Evolutionary conservation across 2,888 invertebrate species (phyloP), one percentile per base, ranked within the genome.

Genomic region (Philhelius pedissequus): DNA sequence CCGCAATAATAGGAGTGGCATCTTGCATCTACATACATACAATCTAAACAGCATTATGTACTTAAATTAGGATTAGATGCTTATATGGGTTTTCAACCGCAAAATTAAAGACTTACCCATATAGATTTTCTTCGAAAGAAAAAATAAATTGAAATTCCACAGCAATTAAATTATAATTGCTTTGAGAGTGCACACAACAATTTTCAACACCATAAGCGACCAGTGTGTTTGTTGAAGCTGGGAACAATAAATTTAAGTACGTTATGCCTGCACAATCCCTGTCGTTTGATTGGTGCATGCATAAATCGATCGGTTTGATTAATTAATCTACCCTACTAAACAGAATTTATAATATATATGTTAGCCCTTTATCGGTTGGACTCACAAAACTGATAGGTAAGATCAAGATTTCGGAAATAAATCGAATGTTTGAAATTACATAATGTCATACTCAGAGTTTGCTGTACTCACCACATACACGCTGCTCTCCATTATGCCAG

Each of bases 91-190:
- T 62, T 43, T 27, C 18, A 27, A 62, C 40, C 43, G 3, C 27
- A 40, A 60, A 32, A 22, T 9, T 8, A 1, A 45, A 20, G 15
- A 58, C 48, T 40, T 40, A 27, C 50, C 45, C 48, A 64, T 27
- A 45, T 45, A 15, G 5, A 22, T 38, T 20, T 58, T 58, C n/a
- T 22, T 11, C 56, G 13, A 4, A 30, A 27, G 15, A 30, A 48
- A 62, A 54, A 50, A 9, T 58, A n/a, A 69, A 78, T 69, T 74
- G 69, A 69, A 78, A 83, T 70, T 75, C 79, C 79, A 52, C 15
- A 50, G 74, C 79, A 83, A 79, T 79, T 74, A 69, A 74, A 74
- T 27, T 62, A 74, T 79, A 83, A 79, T 74, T 79, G 52, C 56
- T 22, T 35, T 20, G 20, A 50, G 35, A 50, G 54, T 50, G 38